phyloP scores from a whole-genome alignment of 2,888 invertebrate species.

The Ichneumoninae sp. region DNA sequence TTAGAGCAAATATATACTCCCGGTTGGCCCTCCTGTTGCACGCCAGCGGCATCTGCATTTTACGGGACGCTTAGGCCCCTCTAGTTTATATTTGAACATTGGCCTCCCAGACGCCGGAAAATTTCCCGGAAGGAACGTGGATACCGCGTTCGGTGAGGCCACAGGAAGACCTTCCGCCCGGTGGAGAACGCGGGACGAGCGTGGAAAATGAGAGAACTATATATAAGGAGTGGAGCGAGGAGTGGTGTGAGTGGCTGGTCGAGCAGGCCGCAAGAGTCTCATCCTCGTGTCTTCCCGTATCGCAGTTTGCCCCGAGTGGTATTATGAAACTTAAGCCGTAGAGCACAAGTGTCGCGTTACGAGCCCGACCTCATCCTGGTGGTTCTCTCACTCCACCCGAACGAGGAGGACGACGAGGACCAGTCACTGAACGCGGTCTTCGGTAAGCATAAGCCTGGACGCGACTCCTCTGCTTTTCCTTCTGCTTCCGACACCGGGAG shows the following conservation, averaged over 20 bases:
- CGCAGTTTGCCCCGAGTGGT: constrained; percentile 76
- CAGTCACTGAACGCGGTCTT: constrained; percentile 37
- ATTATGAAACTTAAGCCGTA: constrained; percentile 82
- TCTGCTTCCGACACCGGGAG: constrained; percentile 56
- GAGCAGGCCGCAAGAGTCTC: constrained; percentile 59
- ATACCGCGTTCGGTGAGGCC: constrained; percentile 35
- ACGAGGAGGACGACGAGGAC: constrained; percentile 24
- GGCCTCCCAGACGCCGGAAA: constrained; percentile 27
- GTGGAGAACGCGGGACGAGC: neutral
- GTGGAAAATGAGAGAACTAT: constrained; percentile 39
- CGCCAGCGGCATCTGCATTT: constrained; percentile 50
- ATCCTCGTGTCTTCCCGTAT: constrained; percentile 75
- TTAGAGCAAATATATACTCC: constrained; percentile 31
- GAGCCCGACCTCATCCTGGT: constrained; percentile 68
- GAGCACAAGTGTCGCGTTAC: constrained; percentile 80
- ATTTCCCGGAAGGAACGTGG: constrained; percentile 44
- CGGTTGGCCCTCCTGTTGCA: neutral
- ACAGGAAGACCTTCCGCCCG: constrained; percentile 16
- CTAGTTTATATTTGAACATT: constrained; percentile 61
- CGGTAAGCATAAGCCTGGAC: constrained; percentile 64
- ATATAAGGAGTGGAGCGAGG: constrained; percentile 2
- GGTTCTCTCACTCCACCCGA: constrained; percentile 27
- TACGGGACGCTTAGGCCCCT: constrained; percentile 45
- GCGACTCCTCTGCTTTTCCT: constrained; percentile 62
- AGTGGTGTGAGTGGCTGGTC: constrained; percentile 39